Conservation (phyloP, 2,888 invertebrate species). For the Orchestes rusci region DNA sequence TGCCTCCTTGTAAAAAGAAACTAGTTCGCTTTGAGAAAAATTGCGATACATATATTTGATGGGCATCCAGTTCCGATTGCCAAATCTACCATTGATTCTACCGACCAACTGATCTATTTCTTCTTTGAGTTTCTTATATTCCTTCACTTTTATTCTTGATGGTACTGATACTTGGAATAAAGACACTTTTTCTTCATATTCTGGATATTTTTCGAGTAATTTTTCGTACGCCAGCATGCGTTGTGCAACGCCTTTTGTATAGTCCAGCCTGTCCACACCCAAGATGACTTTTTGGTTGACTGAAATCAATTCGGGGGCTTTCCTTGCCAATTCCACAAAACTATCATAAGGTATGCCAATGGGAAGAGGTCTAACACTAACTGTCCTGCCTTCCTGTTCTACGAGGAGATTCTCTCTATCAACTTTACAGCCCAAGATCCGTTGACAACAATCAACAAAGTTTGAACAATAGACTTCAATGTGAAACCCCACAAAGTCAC, state of each 20-base stretch:
- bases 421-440: slow-evolving; percentile 79
- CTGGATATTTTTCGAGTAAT: slow-evolving; percentile 73
- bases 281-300: slow-evolving; percentile 75
- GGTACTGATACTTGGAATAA: slow-evolving; percentile 83
- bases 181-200: slow-evolving; percentile 77
- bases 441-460: slow-evolving; percentile 86
- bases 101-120: slow-evolving; percentile 87
- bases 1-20: slow-evolving; percentile 80
- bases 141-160: slow-evolving; percentile 82
- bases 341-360: slow-evolving; percentile 84
- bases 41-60: slow-evolving; percentile 82
- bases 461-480: slow-evolving; percentile 86
- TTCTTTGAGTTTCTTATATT: slow-evolving; percentile 83
- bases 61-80: slow-evolving; percentile 88
- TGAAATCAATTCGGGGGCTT: slow-evolving; percentile 55
- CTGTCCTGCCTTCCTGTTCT: slow-evolving; percentile 80
- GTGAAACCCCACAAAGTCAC: slow-evolving; percentile 91
- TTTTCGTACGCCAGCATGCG: slow-evolving; percentile 76
- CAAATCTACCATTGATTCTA: slow-evolving; percentile 80
- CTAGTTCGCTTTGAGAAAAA: slow-evolving; percentile 77
- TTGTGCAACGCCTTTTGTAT: slow-evolving; percentile 84
- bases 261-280: slow-evolving; percentile 84
- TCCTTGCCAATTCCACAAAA: slow-evolving; percentile 73
- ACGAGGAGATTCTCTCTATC: slow-evolving; percentile 81
- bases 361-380: slow-evolving; percentile 75